A percentile compares a stretch with the other conserved stretches of the same genome.
Conservation (phyloP, 2,888 invertebrate species). For the Erebia ligea region DNA sequence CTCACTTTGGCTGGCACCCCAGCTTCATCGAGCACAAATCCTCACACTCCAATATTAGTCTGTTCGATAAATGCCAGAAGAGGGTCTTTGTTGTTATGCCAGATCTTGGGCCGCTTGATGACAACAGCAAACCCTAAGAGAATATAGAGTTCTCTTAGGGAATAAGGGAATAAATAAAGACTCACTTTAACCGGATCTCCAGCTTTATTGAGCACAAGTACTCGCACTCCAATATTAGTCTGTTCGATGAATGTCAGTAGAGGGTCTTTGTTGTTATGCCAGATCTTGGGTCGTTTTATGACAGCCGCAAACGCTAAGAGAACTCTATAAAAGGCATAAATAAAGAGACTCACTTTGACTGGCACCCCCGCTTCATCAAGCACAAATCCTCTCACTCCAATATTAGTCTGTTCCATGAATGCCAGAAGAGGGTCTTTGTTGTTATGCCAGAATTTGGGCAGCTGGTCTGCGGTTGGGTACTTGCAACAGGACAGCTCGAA, state of each 20-base stretch:
- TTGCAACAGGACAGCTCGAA: slow-evolving; percentile 98
- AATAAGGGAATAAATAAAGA: too few species aligned
- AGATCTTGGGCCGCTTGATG: slow-evolving; percentile 86
- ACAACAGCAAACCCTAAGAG: too few species aligned
- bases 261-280: slow-evolving; percentile 59
- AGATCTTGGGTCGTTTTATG: too few species aligned
- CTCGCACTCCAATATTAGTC: too few species aligned
- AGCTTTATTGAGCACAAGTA: too few species aligned
- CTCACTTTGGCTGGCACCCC: slow-evolving; percentile 84
- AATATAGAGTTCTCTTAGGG: too few species aligned
- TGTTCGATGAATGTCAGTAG: slow-evolving; percentile 26
- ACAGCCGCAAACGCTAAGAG: too few species aligned
- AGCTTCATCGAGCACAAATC: slow-evolving; percentile 82
- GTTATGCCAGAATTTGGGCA: slow-evolving; percentile 91
- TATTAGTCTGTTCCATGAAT: slow-evolving; percentile 92
- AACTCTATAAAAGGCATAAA: not conserved
- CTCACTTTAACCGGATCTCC: too few species aligned
- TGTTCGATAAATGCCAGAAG: slow-evolving; percentile 29
- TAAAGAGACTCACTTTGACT: slow-evolving; percentile 70
- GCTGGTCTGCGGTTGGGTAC: slow-evolving; percentile 88
- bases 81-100: slow-evolving; percentile 93
- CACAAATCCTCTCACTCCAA: slow-evolving; percentile 86
- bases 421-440: slow-evolving; percentile 94
- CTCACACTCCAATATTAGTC: too few species aligned
- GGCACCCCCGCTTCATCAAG: slow-evolving; percentile 84